Conservation (phyloP, 2,797 vertebrate species). For the Phalanger gymnotis region DNA sequence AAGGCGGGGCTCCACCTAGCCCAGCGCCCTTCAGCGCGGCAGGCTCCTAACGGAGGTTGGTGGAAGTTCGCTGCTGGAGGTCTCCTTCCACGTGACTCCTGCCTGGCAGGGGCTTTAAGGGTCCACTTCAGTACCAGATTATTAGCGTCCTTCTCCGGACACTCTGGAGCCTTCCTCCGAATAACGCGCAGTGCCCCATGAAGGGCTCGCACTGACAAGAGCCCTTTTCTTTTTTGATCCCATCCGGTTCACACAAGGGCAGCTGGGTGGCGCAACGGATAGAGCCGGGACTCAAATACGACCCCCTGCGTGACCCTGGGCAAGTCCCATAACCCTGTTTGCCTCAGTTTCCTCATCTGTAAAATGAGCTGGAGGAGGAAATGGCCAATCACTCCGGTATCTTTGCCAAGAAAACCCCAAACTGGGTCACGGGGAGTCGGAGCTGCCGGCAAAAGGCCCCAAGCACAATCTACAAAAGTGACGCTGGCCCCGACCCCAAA, state of each 20-base stretch:
- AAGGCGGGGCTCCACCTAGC: too few relatives aligned
- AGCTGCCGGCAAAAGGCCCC: neutral
- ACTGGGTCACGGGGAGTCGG: too few relatives aligned
- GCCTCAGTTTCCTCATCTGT: neutral
- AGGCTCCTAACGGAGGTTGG: too few relatives aligned
- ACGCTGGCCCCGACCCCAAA: neutral
- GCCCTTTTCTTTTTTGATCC: neutral
- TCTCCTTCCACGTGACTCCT: too few relatives aligned
- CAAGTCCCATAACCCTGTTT: neutral
- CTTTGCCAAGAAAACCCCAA: neutral
- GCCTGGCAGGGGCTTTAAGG: too few relatives aligned
- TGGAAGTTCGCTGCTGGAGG: too few relatives aligned
- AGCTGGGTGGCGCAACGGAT: neutral
- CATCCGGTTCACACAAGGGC: too few relatives aligned
- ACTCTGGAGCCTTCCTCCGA: too few relatives aligned
- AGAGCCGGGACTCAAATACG: neutral
- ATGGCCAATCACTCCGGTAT: neutral
- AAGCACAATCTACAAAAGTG: neutral
- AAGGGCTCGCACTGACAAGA: neutral
- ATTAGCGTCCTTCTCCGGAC: too few relatives aligned
- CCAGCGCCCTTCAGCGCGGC: too few relatives aligned
- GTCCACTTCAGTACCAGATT: too few relatives aligned
- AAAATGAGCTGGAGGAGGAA: neutral
- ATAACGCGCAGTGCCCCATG: too few relatives aligned
- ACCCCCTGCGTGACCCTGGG: neutral